Base-by-base conservation (phyloP, 2,797 vertebrate genomes). In the Hemitrygon akajei region DNA sequence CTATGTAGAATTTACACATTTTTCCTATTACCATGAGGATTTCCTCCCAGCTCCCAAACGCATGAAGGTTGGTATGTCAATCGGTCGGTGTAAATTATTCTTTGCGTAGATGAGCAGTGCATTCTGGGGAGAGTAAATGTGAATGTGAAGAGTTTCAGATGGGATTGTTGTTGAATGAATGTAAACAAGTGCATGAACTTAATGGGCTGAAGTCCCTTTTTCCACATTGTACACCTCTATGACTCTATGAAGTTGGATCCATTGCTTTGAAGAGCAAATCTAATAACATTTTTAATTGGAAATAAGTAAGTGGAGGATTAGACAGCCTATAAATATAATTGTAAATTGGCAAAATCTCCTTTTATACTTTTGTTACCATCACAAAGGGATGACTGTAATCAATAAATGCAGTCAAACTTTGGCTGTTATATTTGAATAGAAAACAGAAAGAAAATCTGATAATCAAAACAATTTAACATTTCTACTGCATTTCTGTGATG, bases 311-410 rank as follows among this genome's bases (percentile, higher is more conserved):
- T n/a, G 71, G 3, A 92, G 40, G 22, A 47, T 56, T 75, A 75
- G 40, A 56, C 91, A n/a, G n/a, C n/a, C n/a, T n/a, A 7, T 56
- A 92, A 92, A 92, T 56, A 56, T 75, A 40, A 91, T 25, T 63
- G 40, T 37, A 56, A 92, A 47, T 92, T 75, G 40, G 71, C 91
- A 75, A 92, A 37, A 47, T 92, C 91, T 73, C 75, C 69, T 75
- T 75, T 75, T 37, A 27, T 75, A 30, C 25, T 30, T 6, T 56
- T 40, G 37, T 47, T 56, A 40, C 27, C 40, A 92, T 30, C 0
- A 73, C 47, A 92, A 87, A 92, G 10, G 37, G 91, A 56, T 58
- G 47, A 58, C 80, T 56, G 37, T 82, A 40, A 40, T 34, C 89
- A 73, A 71, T n/a, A 12, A 71, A 91, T 69, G 25, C 37, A 92